Evolutionary conservation across 2,113 vertebrate species (phyloP), one percentile per base, ranked within the genome.

Genomic region (Antidorcas marsupialis): DNA sequence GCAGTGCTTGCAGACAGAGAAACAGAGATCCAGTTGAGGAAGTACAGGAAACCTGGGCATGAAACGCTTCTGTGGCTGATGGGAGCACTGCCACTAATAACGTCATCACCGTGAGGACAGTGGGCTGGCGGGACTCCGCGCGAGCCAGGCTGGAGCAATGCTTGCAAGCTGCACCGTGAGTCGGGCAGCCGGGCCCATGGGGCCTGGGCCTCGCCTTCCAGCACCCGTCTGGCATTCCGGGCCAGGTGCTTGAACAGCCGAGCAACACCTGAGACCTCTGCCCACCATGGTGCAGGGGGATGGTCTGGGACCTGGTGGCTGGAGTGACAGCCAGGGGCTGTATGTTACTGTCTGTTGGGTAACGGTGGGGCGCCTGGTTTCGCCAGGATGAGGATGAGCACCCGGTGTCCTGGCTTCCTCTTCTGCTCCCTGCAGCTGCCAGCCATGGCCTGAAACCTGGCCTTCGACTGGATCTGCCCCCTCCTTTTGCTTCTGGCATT

Each of bases 91-190:
- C 52, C 14, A 2, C 57, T 23, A 1, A 3, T 3, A 7, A 10
- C 0, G 17, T 6, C 27, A 2, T 47, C 45, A 17, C 33, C 0
- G 0, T 2, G 2, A 39, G 86, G 55, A 23, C n/a, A 10, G 23
- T 52, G 0, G 6, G 17, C 55, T 1, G 25, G 3, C 5, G 6
- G 85, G 25, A 7, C 23, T 30, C n/a, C 4, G 1, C 1, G 7
- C 0, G 2, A 23, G 5, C 64, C 53, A 2, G 39, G 47, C 33
- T 2, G 3, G 21, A 5, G 9, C n/a, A 23, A 0, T 7, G 2
- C 30, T 45, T 1, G 15, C 4, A 0, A 5, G 14, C 2, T 10
- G 23, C 30, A 9, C n/a, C 0, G 0, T 25, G 21, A 0, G 36
- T 36, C 2, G 1, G 88, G 55, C 39, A 27, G 55, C 60, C 47